Percentiles rank a stretch among this genome's conserved stretches.
These are phyloP conservation scores for Phyllotreta cruciferae DNA, from an alignment of 2,888 invertebrate genomes.

Conservation along the genomic window DNA sequence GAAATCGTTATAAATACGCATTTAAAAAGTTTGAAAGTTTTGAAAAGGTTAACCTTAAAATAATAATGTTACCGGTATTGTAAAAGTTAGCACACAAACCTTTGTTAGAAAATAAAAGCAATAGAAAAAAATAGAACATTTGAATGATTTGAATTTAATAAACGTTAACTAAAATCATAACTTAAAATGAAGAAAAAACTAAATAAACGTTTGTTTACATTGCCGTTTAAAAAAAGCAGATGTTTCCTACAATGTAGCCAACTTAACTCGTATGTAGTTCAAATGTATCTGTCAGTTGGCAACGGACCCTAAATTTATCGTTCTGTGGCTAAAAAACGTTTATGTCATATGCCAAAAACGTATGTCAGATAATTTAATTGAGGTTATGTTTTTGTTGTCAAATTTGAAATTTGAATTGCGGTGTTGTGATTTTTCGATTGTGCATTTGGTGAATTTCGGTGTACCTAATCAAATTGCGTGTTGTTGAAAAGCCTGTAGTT, in stretches of 20 bases:
- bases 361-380: background rate
- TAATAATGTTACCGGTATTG: too few relatives aligned
- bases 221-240: background rate
- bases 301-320: too few relatives aligned
- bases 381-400: background rate
- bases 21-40: background rate
- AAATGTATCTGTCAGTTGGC: too few relatives aligned
- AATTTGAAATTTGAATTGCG: background rate
- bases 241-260: conserved; percentile 4
- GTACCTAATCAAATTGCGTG: background rate
- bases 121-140: conserved; percentile 21
- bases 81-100: background rate
- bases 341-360: background rate
- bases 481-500: conserved; percentile 1
- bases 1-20: background rate
- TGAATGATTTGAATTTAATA: conserved; percentile 4
- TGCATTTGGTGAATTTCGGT: too few relatives aligned
- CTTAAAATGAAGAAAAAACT: conserved; percentile 5
- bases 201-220: conserved; percentile 18
- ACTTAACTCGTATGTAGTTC: too few relatives aligned
- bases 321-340: too few relatives aligned
- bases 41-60: background rate
- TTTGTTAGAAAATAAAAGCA: conserved; percentile 4
- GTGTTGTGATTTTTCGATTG: background rate
- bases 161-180: conserved; percentile 18